Base-by-base conservation (phyloP, 2,888 invertebrate species). In the Polylopha cassiicola region DNA sequence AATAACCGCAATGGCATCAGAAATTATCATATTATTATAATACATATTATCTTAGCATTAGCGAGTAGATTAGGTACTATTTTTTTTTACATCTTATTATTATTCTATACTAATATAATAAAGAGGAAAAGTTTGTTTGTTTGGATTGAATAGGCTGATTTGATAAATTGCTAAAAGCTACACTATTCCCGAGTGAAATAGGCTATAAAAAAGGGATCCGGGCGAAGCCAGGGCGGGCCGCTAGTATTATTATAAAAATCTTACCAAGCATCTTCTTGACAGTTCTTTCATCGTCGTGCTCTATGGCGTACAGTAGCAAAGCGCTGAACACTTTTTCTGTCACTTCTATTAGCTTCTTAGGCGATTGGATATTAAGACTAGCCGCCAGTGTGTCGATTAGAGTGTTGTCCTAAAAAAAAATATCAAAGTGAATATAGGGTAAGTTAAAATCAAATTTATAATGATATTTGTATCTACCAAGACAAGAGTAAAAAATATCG, bases 371-470 rank as follows among this genome's bases (percentile, higher is more conserved):
- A 46, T 88, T 87, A 11, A 90, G 73, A 21, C 87, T 85, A 16
- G 68, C 64, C 0, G 88, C 87, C 5, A 90, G 61, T 0, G 88
- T 87, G 26, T 88, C 88, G 45, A 89, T 82, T 3, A 89, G 68
- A 1, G 84, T 81, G 45, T 82, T 72, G 37, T 87, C 87, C 80
- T 88, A 57, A 1, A 63, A 53, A 16, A 20, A 43, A 43, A 11
- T 28, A 21, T 15, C 24, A 22, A 10, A 1, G 9, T n/a, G n/a
- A 23, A 6, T 5, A 6, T 23, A n/a, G n/a, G 9, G 7, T 8
- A 23, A 9, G 4, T 4, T 4, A 23, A n/a, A 23, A 6, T 4
- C 7, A 18, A 18, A 18, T 4, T 18, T 18, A 18, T 7, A 18
- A 7, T 18, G n/a, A n/a, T n/a, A n/a, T n/a, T n/a, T n/a, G n/a